Evolutionary conservation across 2,797 vertebrate genomes (phyloP).

Genomic region (Crocidura indochinensis): DNA sequence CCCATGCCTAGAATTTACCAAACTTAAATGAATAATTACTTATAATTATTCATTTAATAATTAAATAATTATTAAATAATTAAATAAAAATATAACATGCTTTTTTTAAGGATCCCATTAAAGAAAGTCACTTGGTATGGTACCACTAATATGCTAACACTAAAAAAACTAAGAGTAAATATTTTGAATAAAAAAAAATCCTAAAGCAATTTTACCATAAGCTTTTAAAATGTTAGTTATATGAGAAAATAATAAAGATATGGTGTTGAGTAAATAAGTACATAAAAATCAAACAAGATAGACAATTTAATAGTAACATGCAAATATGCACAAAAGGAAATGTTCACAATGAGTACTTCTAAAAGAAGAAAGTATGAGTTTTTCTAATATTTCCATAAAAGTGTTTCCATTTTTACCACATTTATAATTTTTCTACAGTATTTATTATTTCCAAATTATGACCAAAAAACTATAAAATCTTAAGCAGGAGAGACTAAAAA

Average conservation of each 20-base stretch:
- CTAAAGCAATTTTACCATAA: constrained; percentile 57
- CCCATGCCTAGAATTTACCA: not conserved
- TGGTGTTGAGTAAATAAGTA: not conserved
- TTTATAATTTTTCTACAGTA: not conserved
- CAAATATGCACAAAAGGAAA: constrained; percentile 27
- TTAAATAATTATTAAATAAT: too few relatives aligned
- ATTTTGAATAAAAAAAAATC: constrained; percentile 57
- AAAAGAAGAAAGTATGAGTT: not conserved
- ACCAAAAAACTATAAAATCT: constrained; percentile 15
- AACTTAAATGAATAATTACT: not conserved
- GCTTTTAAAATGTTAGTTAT: constrained; percentile 25
- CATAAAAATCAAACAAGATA: constrained; percentile 46
- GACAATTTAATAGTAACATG: not conserved
- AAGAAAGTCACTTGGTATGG: constrained; percentile 53
- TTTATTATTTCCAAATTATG: constrained; percentile 36
- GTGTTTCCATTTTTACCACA: constrained; percentile 16
- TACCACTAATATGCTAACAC: not conserved
- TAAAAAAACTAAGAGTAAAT: constrained; percentile 24
- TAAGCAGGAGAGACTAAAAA: constrained; percentile 8
- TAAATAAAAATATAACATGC: not conserved
- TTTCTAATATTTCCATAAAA: too few relatives aligned
- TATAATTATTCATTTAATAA: too few relatives aligned
- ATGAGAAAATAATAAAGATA: constrained; percentile 4
- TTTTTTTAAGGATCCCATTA: constrained; percentile 24
- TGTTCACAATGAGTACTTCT: not conserved